A percentile compares a stretch with the other conserved stretches of the same genome.
Evolutionary conservation across 2,888 invertebrate species (phyloP).

Genomic region (Tuta absoluta): DNA sequence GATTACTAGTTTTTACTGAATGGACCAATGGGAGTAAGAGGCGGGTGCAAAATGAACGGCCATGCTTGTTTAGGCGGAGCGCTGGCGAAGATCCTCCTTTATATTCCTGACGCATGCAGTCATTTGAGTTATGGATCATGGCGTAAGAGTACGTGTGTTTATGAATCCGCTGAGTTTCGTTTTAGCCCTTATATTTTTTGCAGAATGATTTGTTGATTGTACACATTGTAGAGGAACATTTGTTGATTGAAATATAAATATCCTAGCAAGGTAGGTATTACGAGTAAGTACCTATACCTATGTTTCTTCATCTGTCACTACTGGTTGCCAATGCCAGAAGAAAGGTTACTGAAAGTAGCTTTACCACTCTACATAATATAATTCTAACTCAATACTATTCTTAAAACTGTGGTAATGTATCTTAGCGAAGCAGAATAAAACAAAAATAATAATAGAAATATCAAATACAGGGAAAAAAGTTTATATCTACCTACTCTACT

Average conservation of each 20-base stretch:
- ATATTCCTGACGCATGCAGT: conserved; percentile 77
- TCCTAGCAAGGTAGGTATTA: background rate
- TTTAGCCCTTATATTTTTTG: conserved; percentile 51
- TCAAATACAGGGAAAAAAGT: too few relatives aligned
- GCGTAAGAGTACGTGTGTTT: conserved; percentile 69
- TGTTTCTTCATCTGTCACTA: too few relatives aligned
- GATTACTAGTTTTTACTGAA: conserved; percentile 58
- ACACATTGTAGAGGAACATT: background rate
- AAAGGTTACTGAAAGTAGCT: too few relatives aligned
- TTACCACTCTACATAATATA: too few relatives aligned
- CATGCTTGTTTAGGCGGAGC: conserved; percentile 77
- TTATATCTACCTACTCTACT: too few relatives aligned
- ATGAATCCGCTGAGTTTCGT: conserved; percentile 65
- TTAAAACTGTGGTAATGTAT: too few relatives aligned
- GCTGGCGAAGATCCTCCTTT: conserved; percentile 71
- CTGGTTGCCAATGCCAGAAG: too few relatives aligned
- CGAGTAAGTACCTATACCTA: background rate
- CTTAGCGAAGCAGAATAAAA: too few relatives aligned
- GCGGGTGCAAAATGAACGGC: conserved; percentile 62
- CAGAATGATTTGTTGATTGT: conserved; percentile 42
- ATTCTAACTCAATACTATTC: too few relatives aligned
- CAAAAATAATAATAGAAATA: too few relatives aligned
- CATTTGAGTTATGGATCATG: conserved; percentile 78
- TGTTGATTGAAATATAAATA: conserved; percentile 7
- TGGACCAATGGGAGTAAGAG: conserved; percentile 64